A percentile compares a stretch with the other conserved stretches of the same genome.
These are phyloP conservation scores for Panagrolaimus sp. DNA, from an alignment of 1,140 invertebrate species.

Conservation along the genomic window DNA sequence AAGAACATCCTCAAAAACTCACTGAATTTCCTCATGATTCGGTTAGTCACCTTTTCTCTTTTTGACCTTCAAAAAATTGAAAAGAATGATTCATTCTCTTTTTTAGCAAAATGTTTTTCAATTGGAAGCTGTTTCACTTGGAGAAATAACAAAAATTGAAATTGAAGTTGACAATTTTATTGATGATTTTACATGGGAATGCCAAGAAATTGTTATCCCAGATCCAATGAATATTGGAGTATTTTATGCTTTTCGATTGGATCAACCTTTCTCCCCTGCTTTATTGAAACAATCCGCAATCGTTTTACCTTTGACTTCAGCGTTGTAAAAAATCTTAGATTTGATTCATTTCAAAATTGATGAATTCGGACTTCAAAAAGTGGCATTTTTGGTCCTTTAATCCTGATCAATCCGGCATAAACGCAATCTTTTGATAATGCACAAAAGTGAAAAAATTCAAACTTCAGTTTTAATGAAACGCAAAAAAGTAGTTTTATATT, in stretches of 20 bases:
- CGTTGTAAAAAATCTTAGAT: too few relatives aligned
- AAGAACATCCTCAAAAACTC: neutral
- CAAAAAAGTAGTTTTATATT: too few relatives aligned
- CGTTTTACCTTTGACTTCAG: too few relatives aligned
- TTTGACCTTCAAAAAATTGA: constrained; percentile 25
- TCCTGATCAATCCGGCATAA: too few relatives aligned
- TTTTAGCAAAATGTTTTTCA: constrained; percentile 32
- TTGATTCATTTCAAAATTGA: too few relatives aligned
- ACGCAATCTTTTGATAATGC: too few relatives aligned
- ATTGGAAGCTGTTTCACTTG: constrained; percentile 45
- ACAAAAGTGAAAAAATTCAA: too few relatives aligned
- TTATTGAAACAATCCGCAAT: too few relatives aligned
- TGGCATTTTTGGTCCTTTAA: too few relatives aligned
- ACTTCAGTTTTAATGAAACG: too few relatives aligned
- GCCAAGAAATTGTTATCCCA: constrained; percentile 34
- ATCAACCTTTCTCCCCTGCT: too few relatives aligned
- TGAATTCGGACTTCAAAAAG: too few relatives aligned
- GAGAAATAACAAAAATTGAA: constrained; percentile 36
- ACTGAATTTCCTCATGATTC: neutral
- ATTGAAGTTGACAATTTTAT: constrained; percentile 26
- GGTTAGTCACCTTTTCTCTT: neutral
- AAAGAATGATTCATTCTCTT: neutral
- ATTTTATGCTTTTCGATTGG: constrained; percentile 3
- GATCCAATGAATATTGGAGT: constrained; percentile 14
- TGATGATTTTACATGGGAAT: constrained; percentile 38